Conservation (phyloP, 2,888 invertebrate genomes). For the Drosophila vallismaia region DNA sequence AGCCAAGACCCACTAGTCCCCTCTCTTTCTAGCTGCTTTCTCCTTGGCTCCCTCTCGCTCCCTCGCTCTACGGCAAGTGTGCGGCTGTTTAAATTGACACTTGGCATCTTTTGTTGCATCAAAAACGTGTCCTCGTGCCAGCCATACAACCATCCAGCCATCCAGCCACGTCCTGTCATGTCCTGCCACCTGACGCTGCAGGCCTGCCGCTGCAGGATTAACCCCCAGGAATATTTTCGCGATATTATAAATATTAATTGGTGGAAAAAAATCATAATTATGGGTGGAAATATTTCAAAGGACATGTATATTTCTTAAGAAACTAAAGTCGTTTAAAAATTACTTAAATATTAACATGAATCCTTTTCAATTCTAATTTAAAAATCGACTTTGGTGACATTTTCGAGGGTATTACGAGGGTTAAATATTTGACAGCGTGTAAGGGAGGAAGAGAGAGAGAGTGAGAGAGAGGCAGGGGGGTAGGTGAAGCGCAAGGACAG, state of each 20-base stretch:
- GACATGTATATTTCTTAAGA: neutral
- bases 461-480: neutral
- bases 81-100: conserved; percentile 78
- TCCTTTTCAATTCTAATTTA: neutral
- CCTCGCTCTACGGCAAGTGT: conserved; percentile 50
- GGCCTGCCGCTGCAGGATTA: conserved; percentile 11
- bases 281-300: neutral
- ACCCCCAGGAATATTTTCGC: conserved; percentile 11
- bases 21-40: neutral
- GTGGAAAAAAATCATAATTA: no score
- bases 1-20: conserved; percentile 1
- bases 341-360: neutral
- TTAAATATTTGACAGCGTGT: conserved; percentile 24
- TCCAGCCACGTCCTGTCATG: neutral
- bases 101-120: conserved; percentile 78
- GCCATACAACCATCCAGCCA: conserved; percentile 14
- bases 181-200: conserved; percentile 23
- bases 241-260: neutral
- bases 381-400: neutral
- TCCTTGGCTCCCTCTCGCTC: neutral
- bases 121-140: conserved; percentile 59
- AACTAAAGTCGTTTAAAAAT: neutral
- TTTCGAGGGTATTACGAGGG: conserved; percentile 20
- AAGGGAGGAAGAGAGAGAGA: neutral
- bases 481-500: no score